A percentile compares a stretch with the other conserved stretches of the same genome.
These are phyloP conservation scores for Syngnathus rostellatus DNA, from an alignment of 2,797 vertebrate genomes.

Conservation along the genomic window DNA sequence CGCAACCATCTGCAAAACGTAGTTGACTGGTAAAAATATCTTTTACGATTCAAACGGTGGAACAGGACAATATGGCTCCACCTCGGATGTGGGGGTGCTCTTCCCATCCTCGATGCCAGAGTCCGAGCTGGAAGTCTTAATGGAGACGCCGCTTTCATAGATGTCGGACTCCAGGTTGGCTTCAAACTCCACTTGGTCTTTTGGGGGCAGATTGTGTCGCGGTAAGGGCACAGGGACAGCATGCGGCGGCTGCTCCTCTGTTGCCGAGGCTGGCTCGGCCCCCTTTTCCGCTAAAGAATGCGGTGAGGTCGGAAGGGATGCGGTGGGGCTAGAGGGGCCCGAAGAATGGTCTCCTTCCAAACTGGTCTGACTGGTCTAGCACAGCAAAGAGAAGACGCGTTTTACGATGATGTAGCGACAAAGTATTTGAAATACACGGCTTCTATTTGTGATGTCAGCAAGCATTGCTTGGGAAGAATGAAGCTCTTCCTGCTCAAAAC, in stretches of 20 bases:
- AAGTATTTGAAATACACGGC: background rate
- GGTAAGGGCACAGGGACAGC: conserved; percentile 33
- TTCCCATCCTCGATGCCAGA: conserved; percentile 68
- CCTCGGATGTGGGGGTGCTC: conserved; percentile 60
- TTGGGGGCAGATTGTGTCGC: conserved; percentile 14
- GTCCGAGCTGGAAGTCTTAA: conserved; percentile 60
- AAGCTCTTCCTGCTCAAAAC: background rate
- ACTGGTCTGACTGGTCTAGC: conserved; percentile 72
- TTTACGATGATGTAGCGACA: background rate
- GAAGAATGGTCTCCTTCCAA: conserved; percentile 65
- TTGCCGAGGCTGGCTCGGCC: background rate
- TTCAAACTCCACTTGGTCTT: conserved; percentile 32
- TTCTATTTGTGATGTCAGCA: background rate
- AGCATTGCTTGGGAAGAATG: background rate
- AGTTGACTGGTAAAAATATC: background rate
- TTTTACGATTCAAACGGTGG: background rate
- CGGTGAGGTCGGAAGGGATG: conserved; percentile 30
- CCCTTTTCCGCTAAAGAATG: conserved; percentile 23
- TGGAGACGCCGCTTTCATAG: conserved; percentile 58
- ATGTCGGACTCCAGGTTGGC: conserved; percentile 61
- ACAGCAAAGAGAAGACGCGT: conserved; percentile 28
- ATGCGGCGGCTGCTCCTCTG: conserved; percentile 19
- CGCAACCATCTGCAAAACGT: conserved; percentile 35
- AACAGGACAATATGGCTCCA: conserved; percentile 26
- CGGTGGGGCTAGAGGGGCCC: conserved; percentile 28